These are phyloP conservation scores for Margarornis squamiger DNA, from an alignment of 2,797 vertebrate species.

Conservation along the genomic window DNA sequence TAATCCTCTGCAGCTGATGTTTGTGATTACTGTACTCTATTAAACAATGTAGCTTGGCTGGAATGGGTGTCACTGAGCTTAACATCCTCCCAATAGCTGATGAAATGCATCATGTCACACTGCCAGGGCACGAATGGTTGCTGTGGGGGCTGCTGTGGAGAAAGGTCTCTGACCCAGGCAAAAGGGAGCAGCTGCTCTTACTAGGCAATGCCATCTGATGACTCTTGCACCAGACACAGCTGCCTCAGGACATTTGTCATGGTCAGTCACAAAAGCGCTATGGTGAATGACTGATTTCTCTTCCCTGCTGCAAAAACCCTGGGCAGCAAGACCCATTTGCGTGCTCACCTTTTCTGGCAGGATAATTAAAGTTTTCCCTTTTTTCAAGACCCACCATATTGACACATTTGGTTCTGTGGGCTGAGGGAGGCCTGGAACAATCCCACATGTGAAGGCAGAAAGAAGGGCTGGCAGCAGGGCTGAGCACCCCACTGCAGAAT, in stretches of 20 bases:
- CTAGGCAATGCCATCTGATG: not conserved
- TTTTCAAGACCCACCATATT: not conserved
- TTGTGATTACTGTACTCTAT: not conserved
- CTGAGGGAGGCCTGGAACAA: not conserved
- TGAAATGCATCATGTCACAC: not conserved
- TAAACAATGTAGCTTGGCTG: slow-evolving; percentile 5
- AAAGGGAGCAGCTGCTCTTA: slow-evolving; percentile 33
- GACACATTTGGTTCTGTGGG: not conserved
- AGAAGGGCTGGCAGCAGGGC: not conserved
- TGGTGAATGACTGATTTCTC: not conserved
- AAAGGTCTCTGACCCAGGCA: slow-evolving; percentile 17
- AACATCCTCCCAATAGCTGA: not conserved
- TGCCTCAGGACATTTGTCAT: not conserved
- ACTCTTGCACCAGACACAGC: not conserved
- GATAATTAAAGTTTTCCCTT: not conserved
- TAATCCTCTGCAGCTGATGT: slow-evolving; percentile 6
- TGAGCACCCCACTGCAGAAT: not conserved
- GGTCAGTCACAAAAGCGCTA: not conserved
- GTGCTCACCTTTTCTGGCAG: not conserved
- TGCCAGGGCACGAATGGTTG: not conserved
- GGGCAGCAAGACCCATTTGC: not conserved
- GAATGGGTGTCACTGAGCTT: not conserved
- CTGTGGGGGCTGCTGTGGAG: not conserved
- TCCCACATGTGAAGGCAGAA: not conserved
- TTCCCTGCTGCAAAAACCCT: not conserved